These are phyloP conservation scores for Eupleurogrammus muticus DNA, from an alignment of 2,797 vertebrate species.

Conservation along the genomic window DNA sequence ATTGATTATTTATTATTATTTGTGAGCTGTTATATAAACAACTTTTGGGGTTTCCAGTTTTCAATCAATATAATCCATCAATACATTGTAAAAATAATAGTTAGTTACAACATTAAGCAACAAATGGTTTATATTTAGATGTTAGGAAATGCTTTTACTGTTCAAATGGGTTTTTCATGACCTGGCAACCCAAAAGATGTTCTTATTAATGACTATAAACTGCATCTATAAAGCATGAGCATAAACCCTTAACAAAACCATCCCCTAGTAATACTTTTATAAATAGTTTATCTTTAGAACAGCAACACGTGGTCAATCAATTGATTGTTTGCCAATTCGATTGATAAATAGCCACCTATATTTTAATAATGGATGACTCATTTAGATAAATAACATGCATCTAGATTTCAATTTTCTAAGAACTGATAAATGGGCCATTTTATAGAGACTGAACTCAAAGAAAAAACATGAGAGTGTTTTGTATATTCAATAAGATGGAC, in stretches of 20 bases:
- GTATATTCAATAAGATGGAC: too few relatives aligned
- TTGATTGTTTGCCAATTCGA: too few relatives aligned
- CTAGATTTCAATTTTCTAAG: too few relatives aligned
- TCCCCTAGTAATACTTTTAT: neutral
- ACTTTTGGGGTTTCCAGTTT: slow-evolving; percentile 4
- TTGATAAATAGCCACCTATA: too few relatives aligned
- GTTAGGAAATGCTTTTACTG: neutral
- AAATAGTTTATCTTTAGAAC: neutral
- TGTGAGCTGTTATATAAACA: neutral
- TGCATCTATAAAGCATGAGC: neutral
- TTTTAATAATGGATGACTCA: too few relatives aligned
- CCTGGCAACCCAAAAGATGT: neutral
- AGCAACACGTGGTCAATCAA: too few relatives aligned
- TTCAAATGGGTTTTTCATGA: neutral
- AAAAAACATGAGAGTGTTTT: too few relatives aligned
- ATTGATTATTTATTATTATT: neutral
- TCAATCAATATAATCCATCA: neutral
- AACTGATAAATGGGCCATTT: too few relatives aligned
- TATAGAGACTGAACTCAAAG: too few relatives aligned
- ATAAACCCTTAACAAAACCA: neutral
- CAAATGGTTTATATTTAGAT: neutral
- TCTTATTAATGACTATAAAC: neutral
- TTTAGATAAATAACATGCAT: too few relatives aligned
- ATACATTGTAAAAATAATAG: neutral
- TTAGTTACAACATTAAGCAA: neutral